phyloP scores from a whole-genome alignment of 2,888 invertebrate species.

The Apotomis capreana region DNA sequence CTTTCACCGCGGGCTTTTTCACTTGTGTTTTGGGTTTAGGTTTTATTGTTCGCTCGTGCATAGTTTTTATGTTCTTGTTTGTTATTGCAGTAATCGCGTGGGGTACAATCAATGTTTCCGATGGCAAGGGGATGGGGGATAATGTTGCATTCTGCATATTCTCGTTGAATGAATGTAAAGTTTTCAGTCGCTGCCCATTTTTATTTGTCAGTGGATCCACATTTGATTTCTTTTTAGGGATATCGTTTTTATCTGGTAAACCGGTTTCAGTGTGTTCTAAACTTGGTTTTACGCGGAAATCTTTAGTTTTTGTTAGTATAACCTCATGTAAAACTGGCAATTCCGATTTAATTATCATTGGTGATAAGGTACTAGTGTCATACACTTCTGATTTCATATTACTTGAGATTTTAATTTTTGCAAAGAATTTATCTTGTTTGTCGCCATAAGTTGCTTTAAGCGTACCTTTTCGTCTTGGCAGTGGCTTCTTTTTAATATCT shows the following conservation, averaged over 20 bases:
- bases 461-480: conserved; percentile 76
- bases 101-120: conserved; percentile 51
- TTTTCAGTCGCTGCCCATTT: background rate
- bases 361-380: conserved; percentile 43
- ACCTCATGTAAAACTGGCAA: conserved; percentile 4
- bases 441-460: conserved; percentile 80
- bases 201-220: background rate
- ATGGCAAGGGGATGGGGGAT: conserved; percentile 38
- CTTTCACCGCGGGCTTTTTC: conserved; percentile 61
- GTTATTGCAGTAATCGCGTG: conserved; percentile 73
- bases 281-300: conserved; percentile 9
- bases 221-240: conserved; percentile 1
- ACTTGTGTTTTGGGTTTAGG: conserved; percentile 72
- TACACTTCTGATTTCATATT: background rate
- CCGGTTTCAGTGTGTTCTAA: background rate
- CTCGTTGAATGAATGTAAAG: background rate
- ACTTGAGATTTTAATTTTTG: conserved; percentile 49
- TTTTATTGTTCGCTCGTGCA: conserved; percentile 75
- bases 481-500: conserved; percentile 67
- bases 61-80: conserved; percentile 71
- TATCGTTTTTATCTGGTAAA: conserved; percentile 17
- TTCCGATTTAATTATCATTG: conserved; percentile 22
- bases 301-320: conserved; percentile 2
- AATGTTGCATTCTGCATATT: conserved; percentile 14
- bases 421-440: conserved; percentile 71